Percentiles rank a stretch among this genome's conserved stretches.
Conservation (phyloP, 2,113 vertebrate genomes). For the Nanger granti region DNA sequence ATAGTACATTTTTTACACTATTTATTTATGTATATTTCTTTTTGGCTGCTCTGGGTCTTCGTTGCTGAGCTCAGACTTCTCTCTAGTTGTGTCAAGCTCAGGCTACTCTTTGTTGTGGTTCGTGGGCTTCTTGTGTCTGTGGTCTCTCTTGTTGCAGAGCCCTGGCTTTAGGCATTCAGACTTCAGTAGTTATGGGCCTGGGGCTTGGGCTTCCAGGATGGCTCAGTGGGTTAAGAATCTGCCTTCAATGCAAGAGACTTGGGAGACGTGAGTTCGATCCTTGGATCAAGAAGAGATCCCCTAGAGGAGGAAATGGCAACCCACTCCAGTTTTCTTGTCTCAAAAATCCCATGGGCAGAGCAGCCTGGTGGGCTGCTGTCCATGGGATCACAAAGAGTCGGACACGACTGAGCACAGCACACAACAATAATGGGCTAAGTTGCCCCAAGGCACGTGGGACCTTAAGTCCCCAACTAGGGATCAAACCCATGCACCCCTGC, state of each 20-base stretch:
- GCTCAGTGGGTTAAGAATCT: not conserved
- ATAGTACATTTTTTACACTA: rapidly evolving
- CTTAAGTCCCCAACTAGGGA: not conserved
- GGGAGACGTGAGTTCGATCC: not conserved
- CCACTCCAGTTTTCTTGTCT: not conserved
- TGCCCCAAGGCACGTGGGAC: rapidly evolving
- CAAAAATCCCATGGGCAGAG: not conserved
- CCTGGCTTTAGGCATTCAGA: not conserved
- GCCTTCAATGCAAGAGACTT: not conserved
- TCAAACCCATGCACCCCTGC: not conserved
- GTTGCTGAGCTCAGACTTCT: not conserved
- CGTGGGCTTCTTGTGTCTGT: rapidly evolving
- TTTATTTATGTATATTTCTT: not conserved
- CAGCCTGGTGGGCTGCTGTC: not conserved
- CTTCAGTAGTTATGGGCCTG: not conserved
- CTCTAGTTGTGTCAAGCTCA: not conserved
- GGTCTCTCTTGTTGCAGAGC: not conserved
- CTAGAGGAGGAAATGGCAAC: not conserved
- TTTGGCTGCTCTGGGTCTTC: not conserved
- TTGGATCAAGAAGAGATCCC: not conserved
- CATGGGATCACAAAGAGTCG: not conserved
- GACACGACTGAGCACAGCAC: not conserved
- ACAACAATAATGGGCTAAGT: not conserved
- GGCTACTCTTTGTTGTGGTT: not conserved
- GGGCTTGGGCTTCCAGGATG: not conserved